Evolutionary conservation across 1,140 invertebrate species (phyloP).

Genomic region (Meloidogyne hapla): DNA sequence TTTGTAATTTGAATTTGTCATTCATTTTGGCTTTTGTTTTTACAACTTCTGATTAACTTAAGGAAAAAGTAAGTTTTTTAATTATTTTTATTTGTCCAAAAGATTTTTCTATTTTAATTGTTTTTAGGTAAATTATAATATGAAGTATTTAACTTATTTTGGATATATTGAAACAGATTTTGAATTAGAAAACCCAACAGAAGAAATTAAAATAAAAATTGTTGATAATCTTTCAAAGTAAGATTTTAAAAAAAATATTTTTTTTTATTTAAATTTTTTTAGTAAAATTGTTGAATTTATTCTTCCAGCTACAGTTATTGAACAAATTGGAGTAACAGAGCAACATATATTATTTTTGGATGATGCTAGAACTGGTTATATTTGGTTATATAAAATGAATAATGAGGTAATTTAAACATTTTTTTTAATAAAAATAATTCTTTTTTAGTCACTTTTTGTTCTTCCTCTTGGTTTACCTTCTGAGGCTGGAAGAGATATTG

Average conservation of each 20-base stretch:
- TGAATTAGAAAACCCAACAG: background rate
- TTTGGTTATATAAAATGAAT: background rate
- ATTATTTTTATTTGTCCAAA: no score
- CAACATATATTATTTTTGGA: background rate
- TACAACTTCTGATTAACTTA: no score
- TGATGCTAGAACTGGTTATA: background rate
- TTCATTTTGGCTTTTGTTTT: no score
- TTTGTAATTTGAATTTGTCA: no score
- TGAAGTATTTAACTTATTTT: background rate
- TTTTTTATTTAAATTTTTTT: background rate
- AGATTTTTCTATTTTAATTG: no score
- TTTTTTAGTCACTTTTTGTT: background rate
- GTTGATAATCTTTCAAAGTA: background rate
- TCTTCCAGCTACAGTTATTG: background rate
- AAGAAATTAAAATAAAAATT: background rate
- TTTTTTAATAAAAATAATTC: background rate
- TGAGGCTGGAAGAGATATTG: background rate
- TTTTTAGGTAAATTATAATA: background rate
- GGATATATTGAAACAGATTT: background rate
- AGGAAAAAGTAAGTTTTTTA: no score
- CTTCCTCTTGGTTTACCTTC: background rate
- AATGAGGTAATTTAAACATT: background rate
- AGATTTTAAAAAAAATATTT: background rate
- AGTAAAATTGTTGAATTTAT: background rate
- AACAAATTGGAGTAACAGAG: background rate